Percentiles rank a stretch among this genome's conserved stretches.
phyloP scores from a whole-genome alignment of 2,113 vertebrate genomes.

The Harpagus bidentatus region DNA sequence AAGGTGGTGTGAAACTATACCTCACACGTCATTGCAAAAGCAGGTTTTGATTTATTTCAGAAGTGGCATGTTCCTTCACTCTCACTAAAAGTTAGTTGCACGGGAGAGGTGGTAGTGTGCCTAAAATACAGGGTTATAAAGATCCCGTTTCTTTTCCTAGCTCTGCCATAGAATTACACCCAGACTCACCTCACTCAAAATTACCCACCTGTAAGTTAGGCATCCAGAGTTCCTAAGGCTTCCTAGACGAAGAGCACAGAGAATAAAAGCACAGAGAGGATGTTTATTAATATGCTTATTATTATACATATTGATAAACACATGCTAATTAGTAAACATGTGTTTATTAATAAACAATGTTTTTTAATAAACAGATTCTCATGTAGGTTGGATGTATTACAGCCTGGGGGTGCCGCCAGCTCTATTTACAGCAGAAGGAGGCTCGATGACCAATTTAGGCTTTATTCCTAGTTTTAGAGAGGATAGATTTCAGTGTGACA shows the following conservation, averaged over 20 bases:
- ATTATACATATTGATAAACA: background rate
- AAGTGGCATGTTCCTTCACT: background rate
- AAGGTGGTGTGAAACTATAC: background rate
- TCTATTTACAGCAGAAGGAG: background rate
- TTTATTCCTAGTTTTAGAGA: background rate
- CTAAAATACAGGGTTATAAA: background rate
- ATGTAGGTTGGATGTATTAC: fast-evolving
- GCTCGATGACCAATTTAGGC: background rate
- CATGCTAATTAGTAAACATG: background rate
- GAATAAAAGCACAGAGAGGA: background rate
- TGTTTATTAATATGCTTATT: background rate
- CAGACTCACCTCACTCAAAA: background rate
- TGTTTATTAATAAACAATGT: background rate
- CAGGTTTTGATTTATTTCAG: background rate
- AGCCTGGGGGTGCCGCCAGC: fast-evolving
- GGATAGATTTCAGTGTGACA: background rate
- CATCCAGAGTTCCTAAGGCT: background rate
- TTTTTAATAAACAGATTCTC: background rate
- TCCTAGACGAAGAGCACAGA: background rate
- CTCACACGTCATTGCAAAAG: background rate
- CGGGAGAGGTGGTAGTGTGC: background rate
- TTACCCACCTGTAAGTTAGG: background rate
- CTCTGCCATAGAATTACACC: background rate
- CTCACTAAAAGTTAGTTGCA: background rate
- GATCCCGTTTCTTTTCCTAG: fast-evolving